Evolutionary conservation across 2,888 invertebrate species (phyloP).

Genomic region (Venusia cambrica): DNA sequence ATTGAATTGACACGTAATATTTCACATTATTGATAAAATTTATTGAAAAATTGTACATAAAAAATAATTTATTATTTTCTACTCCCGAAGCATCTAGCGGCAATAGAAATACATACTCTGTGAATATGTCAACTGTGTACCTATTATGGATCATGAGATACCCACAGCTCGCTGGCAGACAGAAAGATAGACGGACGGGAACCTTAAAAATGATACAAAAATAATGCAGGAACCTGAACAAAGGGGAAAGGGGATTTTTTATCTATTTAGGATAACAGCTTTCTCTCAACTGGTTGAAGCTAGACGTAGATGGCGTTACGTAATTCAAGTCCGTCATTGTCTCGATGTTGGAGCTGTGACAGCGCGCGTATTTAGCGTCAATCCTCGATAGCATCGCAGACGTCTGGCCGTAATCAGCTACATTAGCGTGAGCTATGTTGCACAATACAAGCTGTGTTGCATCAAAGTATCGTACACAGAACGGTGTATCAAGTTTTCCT

Average conservation of each 20-base stretch:
- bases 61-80: too few species aligned
- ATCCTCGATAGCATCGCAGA: slow-evolving; percentile 72
- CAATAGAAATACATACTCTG: too few species aligned
- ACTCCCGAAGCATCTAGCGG: too few species aligned
- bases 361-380: slow-evolving; percentile 77
- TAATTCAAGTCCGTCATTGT: slow-evolving; percentile 73
- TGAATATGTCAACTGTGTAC: too few species aligned
- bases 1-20: too few species aligned
- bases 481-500: too few species aligned
- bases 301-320: slow-evolving; percentile 66
- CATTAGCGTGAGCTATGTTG: slow-evolving; percentile 63
- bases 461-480: background rate
- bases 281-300: slow-evolving; percentile 45
- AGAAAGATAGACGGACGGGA: too few species aligned
- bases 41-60: too few species aligned
- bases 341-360: slow-evolving; percentile 75
- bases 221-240: slow-evolving; percentile 15
- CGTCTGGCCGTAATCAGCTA: slow-evolving; percentile 56
- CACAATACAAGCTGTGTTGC: slow-evolving; percentile 41
- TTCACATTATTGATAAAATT: too few species aligned
- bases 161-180: too few species aligned
- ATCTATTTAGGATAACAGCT: slow-evolving; percentile 39
- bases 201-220: too few species aligned
- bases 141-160: too few species aligned
- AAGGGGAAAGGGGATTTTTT: slow-evolving; percentile 25